These are phyloP conservation scores for Enteromius fasciolatus DNA, from an alignment of 2,797 vertebrate genomes.

Conservation along the genomic window DNA sequence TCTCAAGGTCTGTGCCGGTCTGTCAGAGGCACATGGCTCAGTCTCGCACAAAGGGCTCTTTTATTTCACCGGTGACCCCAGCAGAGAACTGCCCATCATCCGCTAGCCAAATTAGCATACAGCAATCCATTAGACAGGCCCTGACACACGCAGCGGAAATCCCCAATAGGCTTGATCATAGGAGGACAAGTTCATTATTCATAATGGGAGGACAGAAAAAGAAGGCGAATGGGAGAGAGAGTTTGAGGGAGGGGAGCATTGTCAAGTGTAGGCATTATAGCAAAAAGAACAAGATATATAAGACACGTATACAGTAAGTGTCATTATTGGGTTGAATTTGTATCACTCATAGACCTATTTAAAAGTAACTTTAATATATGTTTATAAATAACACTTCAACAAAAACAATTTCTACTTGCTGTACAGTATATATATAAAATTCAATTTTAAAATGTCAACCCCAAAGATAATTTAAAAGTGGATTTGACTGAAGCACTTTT, in stretches of 20 bases:
- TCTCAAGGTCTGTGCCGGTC: slow-evolving; percentile 67
- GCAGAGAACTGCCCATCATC: slow-evolving; percentile 49
- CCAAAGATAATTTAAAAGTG: background rate
- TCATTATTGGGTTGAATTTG: background rate
- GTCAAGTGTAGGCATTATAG: background rate
- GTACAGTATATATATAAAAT: background rate
- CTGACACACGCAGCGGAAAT: slow-evolving; percentile 51
- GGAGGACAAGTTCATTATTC: slow-evolving; percentile 56
- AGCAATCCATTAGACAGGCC: slow-evolving; percentile 55
- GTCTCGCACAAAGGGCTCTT: slow-evolving; percentile 46
- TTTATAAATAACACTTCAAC: background rate
- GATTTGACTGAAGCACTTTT: background rate
- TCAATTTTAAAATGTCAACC: background rate
- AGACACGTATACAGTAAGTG: slow-evolving; percentile 8
- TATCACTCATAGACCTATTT: background rate
- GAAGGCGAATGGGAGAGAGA: slow-evolving; percentile 11
- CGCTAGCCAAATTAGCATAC: slow-evolving; percentile 55
- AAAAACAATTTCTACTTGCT: background rate
- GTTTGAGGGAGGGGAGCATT: slow-evolving; percentile 10
- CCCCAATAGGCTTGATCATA: slow-evolving; percentile 55
- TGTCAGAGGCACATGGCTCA: slow-evolving; percentile 42
- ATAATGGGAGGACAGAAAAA: slow-evolving; percentile 45
- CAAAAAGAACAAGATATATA: background rate
- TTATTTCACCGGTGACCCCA: slow-evolving; percentile 55
- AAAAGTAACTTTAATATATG: background rate